These are phyloP conservation scores for Orius laevigatus DNA, from an alignment of 1,140 invertebrate species.

Conservation along the genomic window DNA sequence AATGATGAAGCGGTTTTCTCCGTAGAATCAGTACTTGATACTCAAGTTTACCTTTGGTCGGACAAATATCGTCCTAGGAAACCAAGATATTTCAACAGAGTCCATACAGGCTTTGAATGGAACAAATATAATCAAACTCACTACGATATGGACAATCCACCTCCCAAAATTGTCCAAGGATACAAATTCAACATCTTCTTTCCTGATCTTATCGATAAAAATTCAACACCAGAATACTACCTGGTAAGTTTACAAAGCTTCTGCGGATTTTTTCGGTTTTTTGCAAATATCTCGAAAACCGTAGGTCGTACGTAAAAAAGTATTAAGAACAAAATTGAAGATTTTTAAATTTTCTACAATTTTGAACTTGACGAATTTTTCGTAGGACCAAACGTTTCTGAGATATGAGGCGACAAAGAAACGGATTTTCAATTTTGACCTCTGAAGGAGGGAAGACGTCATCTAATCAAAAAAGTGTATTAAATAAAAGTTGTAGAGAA, in stretches of 20 bases:
- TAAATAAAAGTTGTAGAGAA: too few species aligned
- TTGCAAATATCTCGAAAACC: too few species aligned
- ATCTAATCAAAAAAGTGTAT: too few species aligned
- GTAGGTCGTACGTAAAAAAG: too few species aligned
- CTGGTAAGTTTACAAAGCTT: constrained; percentile 51
- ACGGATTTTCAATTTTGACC: too few species aligned
- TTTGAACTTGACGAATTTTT: too few species aligned
- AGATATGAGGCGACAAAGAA: too few species aligned
- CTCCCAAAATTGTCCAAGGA: constrained; percentile 98
- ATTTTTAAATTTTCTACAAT: too few species aligned
- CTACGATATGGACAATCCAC: constrained; percentile 99
- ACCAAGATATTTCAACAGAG: constrained; percentile 90
- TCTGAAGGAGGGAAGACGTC: too few species aligned
- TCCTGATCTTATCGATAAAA: constrained; percentile 95
- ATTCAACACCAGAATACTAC: constrained; percentile 83
- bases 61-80: constrained; percentile 96
- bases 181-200: constrained; percentile 99
- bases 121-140: constrained; percentile 99
- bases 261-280: too few species aligned
- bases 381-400: too few species aligned
- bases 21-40: constrained; percentile 72
- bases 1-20: constrained; percentile 83
- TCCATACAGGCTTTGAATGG: constrained; percentile 96
- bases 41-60: constrained; percentile 86
- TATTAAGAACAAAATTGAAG: too few species aligned